phyloP scores from a whole-genome alignment of 2,797 vertebrate species.

The Pangasius larnaudii region DNA sequence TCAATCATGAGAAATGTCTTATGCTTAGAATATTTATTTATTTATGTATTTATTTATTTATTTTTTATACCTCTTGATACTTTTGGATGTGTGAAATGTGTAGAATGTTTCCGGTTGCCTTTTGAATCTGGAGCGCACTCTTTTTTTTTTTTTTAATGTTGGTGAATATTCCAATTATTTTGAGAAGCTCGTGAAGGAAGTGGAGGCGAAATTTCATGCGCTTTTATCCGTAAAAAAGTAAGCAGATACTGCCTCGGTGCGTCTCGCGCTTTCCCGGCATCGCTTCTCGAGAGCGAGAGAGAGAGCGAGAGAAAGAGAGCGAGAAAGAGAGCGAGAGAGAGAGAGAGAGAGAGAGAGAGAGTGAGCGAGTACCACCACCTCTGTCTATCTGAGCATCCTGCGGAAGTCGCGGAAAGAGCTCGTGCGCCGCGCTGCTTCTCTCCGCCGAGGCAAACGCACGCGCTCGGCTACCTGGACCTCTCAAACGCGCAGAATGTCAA shows the following conservation, averaged over 20 bases:
- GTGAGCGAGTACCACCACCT: constrained; percentile 34
- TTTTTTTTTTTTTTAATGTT: not conserved
- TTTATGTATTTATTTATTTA: too few relatives aligned
- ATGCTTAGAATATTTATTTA: not conserved
- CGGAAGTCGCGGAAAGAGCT: constrained; percentile 52
- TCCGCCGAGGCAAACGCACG: constrained; percentile 38
- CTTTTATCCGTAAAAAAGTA: constrained; percentile 23
- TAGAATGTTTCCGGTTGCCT: not conserved
- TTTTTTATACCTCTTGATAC: not conserved
- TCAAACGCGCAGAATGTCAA: constrained; percentile 38
- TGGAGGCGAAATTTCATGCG: not conserved
- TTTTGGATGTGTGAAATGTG: not conserved
- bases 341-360: constrained; percentile 7
- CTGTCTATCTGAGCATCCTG: constrained; percentile 59
- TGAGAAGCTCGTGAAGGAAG: not conserved
- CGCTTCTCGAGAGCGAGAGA: constrained; percentile 37
- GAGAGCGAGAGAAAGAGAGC: constrained; percentile 30
- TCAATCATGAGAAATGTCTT: too few relatives aligned
- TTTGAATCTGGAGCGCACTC: too few relatives aligned
- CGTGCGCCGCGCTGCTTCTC: constrained; percentile 46
- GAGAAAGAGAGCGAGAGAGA: constrained; percentile 29
- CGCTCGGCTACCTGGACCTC: not conserved
- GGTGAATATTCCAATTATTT: not conserved
- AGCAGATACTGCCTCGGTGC: constrained; percentile 49
- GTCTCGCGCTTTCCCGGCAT: constrained; percentile 44